Base-by-base conservation (phyloP, 2,888 invertebrate genomes). In the Platycheirus albimanus region DNA sequence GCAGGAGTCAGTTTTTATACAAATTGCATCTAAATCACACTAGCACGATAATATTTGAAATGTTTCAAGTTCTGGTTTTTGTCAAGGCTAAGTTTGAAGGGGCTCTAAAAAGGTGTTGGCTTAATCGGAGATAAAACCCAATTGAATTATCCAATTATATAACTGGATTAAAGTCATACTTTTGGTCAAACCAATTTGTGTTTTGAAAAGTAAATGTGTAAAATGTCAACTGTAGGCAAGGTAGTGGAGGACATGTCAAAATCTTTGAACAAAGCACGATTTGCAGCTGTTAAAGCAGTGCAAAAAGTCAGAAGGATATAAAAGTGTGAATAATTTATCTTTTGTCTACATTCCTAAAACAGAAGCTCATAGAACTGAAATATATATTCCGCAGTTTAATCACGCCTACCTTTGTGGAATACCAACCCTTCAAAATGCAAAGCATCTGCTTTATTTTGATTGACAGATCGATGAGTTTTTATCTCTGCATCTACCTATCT, bases 41-140 rank as follows among this genome's bases (percentile, higher is more conserved):
- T 78, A 74, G 67, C 69, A 83, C 45, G 13, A 78, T 15, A 78
- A 33, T 58, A 41, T 67, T 24, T 69, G n/a, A 69, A 56, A 43
- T 72, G 80, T 28, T 20, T 11, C 54, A 49, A 61, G 45, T 67
- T 77, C 71, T 76, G 54, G 76, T 76, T 81, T 17, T 41, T 58
- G n/a, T 58, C 58, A 58, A 58, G 58, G 58, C 58, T 58, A 33
- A 8, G 1, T 15, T 10, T 1, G 19, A 24, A 10, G 41, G 10
- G 15, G 6, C 1, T 20, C 17, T 41, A 13, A 13, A 54, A 20
- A 54, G 36, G 54, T 54, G 54, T 54, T 54, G 36, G 36, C 4
- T 52, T 33, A 33, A 33, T 33, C 1, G 8, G 24, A 24, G 24
- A 24, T 6, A 24, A 24, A 24, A 24, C 6, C 24, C 24, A 4